Conservation (phyloP, 2,888 invertebrate genomes). For the Dusona sp. region DNA sequence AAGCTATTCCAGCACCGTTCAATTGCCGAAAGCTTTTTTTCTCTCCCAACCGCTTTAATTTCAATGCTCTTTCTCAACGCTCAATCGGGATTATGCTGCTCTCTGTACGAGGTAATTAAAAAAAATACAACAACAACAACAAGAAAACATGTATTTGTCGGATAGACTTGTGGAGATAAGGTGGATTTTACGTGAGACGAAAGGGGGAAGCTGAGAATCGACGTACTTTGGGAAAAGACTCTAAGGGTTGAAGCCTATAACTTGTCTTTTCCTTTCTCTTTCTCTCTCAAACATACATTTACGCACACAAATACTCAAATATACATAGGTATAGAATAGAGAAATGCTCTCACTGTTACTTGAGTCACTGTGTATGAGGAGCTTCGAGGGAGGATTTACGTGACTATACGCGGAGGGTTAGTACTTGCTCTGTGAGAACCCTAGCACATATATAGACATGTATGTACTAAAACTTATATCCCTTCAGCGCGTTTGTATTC, state of each 20-base stretch:
- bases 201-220: slow-evolving; percentile 4
- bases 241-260: slow-evolving; percentile 1
- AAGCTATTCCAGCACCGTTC: background rate
- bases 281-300: background rate
- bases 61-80: slow-evolving; percentile 5
- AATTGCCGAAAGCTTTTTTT: background rate
- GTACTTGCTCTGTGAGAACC: slow-evolving; percentile 37
- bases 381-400: slow-evolving; percentile 64
- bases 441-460: background rate
- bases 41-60: slow-evolving; percentile 3
- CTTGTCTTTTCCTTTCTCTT: slow-evolving; percentile 8
- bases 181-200: slow-evolving; percentile 11
- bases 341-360: background rate
- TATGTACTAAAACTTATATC: slow-evolving; percentile 63
- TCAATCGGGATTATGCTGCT: background rate
- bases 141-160: slow-evolving; percentile 23
- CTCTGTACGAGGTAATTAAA: background rate
- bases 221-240: slow-evolving; percentile 13
- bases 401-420: slow-evolving; percentile 57
- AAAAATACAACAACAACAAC: background rate
- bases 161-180: slow-evolving; percentile 5
- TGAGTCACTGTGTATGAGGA: background rate
- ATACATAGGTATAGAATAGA: background rate
- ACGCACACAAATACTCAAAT: background rate
- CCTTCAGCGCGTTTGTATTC: slow-evolving; percentile 58